phyloP scores from a whole-genome alignment of 2,888 invertebrate species.

The Rhyacophila evoluta region DNA sequence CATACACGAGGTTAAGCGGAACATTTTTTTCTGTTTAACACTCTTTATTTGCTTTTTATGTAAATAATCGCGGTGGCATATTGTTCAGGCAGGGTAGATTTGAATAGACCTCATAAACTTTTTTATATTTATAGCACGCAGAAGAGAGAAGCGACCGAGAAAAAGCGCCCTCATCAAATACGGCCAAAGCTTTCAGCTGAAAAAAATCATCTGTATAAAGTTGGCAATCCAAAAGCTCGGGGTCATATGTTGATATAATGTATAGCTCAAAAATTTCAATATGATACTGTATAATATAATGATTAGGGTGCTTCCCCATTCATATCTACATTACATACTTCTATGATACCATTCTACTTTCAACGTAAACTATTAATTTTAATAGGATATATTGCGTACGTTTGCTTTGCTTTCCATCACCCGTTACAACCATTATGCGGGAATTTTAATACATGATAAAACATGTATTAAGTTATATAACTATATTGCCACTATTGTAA shows the following conservation, averaged over 20 bases:
- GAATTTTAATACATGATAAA: too few species aligned
- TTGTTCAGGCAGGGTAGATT: conserved; percentile 42
- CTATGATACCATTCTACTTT: too few species aligned
- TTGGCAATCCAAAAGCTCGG: background rate
- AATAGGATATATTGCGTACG: too few species aligned
- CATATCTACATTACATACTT: too few species aligned
- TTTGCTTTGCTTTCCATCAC: too few species aligned
- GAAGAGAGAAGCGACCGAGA: conserved; percentile 13
- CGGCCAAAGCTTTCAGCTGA: background rate
- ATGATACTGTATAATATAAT: too few species aligned
- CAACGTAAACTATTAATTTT: too few species aligned
- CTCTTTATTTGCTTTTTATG: conserved; percentile 48
- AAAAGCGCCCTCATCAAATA: background rate
- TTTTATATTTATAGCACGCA: conserved; percentile 39
- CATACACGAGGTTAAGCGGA: conserved; percentile 5
- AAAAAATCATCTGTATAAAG: background rate
- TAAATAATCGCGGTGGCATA: conserved; percentile 37
- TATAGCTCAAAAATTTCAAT: background rate
- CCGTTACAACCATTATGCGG: too few species aligned
- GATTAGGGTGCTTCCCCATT: too few species aligned
- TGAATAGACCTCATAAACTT: conserved; percentile 48
- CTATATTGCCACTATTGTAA: too few species aligned
- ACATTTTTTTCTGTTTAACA: conserved; percentile 44
- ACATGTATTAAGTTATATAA: too few species aligned
- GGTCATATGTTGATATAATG: background rate